Conservation (phyloP, 2,797 vertebrate genomes). For the Neopelma chrysocephalum region DNA sequence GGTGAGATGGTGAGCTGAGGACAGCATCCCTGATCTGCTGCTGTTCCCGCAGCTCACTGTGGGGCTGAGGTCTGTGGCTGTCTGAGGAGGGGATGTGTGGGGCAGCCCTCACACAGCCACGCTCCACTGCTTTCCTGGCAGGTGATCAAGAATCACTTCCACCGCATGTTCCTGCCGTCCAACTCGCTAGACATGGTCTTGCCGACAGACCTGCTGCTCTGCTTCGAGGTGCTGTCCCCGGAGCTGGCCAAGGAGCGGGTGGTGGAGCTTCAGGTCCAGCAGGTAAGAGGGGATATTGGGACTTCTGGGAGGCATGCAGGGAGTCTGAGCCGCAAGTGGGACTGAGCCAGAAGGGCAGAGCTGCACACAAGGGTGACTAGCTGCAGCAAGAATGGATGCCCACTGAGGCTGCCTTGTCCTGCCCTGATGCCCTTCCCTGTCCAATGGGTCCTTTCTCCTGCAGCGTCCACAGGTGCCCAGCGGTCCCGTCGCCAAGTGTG, state of each 20-base stretch:
- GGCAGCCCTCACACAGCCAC: neutral
- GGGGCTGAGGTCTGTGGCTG: neutral
- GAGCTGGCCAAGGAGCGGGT: constrained; percentile 94
- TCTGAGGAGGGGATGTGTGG: neutral
- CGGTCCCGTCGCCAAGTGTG: constrained; percentile 90
- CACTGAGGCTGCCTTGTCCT: neutral
- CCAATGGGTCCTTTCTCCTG: neutral
- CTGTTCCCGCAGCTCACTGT: neutral
- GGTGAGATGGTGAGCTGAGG: neutral
- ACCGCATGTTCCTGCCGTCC: constrained; percentile 87
- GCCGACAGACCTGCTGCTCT: constrained; percentile 88
- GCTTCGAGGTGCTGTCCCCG: constrained; percentile 94
- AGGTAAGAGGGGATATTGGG: constrained; percentile 76
- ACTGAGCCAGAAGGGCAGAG: neutral
- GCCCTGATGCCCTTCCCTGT: neutral
- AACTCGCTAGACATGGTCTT: constrained; percentile 89
- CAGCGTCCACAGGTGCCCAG: constrained; percentile 95
- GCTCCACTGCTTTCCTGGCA: constrained; percentile 48
- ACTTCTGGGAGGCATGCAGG: neutral
- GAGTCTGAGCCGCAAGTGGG: neutral
- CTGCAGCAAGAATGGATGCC: fast-evolving
- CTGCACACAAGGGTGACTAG: neutral
- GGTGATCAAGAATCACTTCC: constrained; percentile 91
- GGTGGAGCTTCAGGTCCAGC: constrained; percentile 89
- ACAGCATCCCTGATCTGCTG: neutral